Base-by-base conservation (phyloP, 2,113 vertebrate species). In the Amblyopsis rosae region DNA sequence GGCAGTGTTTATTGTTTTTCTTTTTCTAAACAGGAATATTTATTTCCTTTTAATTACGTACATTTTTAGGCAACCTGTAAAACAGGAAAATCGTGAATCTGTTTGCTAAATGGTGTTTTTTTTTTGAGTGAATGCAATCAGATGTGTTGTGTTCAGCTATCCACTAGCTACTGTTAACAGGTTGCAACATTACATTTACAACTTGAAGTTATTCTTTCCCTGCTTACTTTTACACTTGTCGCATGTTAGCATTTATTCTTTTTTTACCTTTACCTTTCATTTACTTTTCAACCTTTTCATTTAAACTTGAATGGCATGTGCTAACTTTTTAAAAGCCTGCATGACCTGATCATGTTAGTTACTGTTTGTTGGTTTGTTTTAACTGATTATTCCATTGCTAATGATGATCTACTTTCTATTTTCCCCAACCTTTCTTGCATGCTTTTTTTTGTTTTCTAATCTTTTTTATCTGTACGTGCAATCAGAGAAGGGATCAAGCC, bases 181-280 rank as follows among this genome's bases (percentile, higher is more conserved):
- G 82, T 72, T 81, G 79, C 73, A 79, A 67, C 70, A 47, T 66
- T 9, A 69, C 62, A 59, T 10, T 47, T 15, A 60, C 45, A 45
- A 15, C 67, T 59, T 45, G 9, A 71, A 73, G 66, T 13, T 7
- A 19, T 59, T 54, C 26, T 19, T 35, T 9, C 56, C 45, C 59
- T 65, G 66, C 59, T 45, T 26, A n/a, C 46, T 64, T 17, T 61
- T 9, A 64, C 54, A 50, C 72, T 32, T 54, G 32, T 64, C 32
- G 59, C n/a, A 47, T 16, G 75, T 51, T 70, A 50, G 5, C 1
- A 0, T 67, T 46, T 41, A 41, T 41, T 2, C 26, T 41, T 41
- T 3, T 41, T 15, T 3, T 54, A 33, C 32, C 26, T 57, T 57
- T 8, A n/a, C 15, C 17, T 1, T 53, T 12, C 12, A 53, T 58